A percentile compares a stretch with the other conserved stretches of the same genome.
Evolutionary conservation across 1,140 invertebrate species (phyloP).

Genomic region (Bombus confusus): DNA sequence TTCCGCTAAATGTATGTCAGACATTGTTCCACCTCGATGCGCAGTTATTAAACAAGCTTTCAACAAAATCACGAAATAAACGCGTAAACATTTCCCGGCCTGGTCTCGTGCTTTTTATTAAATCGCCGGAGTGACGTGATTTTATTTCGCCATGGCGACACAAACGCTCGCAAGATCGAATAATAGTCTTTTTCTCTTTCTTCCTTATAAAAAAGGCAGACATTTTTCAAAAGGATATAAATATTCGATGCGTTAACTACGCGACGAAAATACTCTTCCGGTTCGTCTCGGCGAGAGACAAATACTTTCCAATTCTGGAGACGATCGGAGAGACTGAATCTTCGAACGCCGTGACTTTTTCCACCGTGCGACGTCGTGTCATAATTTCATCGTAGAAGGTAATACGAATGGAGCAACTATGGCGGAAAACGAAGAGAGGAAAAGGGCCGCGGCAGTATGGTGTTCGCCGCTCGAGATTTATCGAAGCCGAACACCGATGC

Average conservation of each 20-base stretch:
- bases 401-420: conserved; percentile 57
- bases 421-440: conserved; percentile 37
- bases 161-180: too few relatives aligned
- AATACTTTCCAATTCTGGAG: not conserved
- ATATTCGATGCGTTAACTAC: not conserved
- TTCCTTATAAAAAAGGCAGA: too few relatives aligned
- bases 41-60: conserved; percentile 17
- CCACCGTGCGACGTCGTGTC: conserved; percentile 56
- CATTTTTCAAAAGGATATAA: not conserved
- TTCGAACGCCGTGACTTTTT: not conserved
- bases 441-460: conserved; percentile 51
- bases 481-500: conserved; percentile 71
- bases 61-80: conserved; percentile 1
- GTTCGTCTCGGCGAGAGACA: not conserved
- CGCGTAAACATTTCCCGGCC: not conserved
- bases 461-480: conserved; percentile 68
- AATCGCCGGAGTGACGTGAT: not conserved
- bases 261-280: too few relatives aligned
- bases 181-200: not conserved
- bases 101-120: not conserved
- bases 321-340: not conserved
- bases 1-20: not conserved
- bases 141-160: not conserved
- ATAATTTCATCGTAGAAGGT: conserved; percentile 71
- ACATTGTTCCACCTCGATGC: not conserved